Evolutionary conservation across 2,888 invertebrate genomes (phyloP).

Genomic region (Noctua comes): DNA sequence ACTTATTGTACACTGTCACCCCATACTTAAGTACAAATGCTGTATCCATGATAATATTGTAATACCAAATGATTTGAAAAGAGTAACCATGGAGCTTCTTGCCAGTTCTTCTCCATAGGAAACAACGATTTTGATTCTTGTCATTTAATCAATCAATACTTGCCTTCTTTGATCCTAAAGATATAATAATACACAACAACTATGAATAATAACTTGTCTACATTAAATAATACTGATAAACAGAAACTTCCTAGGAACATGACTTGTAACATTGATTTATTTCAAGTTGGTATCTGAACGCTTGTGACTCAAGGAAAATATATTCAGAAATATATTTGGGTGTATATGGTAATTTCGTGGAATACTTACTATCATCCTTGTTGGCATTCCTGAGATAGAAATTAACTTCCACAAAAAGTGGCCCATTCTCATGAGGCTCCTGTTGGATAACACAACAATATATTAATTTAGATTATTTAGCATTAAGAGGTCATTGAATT

Average conservation of each 20-base stretch:
- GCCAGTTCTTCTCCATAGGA: too few species aligned
- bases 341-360: neutral
- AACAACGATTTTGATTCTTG: too few species aligned
- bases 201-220: neutral
- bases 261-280: conserved; percentile 4
- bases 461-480: neutral
- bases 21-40: too few species aligned
- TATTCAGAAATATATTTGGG: neutral
- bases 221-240: neutral
- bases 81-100: too few species aligned
- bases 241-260: neutral
- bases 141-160: neutral
- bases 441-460: conserved; percentile 73
- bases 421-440: conserved; percentile 98
- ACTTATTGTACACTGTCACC: too few species aligned
- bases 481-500: neutral
- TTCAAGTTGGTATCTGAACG: neutral
- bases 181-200: neutral
- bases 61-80: too few species aligned
- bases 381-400: conserved; percentile 95
- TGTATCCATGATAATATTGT: too few species aligned
- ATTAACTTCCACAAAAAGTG: conserved; percentile 98
- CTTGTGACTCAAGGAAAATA: conserved; percentile 1
- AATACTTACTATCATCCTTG: conserved; percentile 92
- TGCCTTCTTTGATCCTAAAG: neutral